Evolutionary conservation across 2,113 vertebrate genomes (phyloP), one percentile per base, ranked within the genome.

Genomic region (Dicerorhinus sumatrensis): DNA sequence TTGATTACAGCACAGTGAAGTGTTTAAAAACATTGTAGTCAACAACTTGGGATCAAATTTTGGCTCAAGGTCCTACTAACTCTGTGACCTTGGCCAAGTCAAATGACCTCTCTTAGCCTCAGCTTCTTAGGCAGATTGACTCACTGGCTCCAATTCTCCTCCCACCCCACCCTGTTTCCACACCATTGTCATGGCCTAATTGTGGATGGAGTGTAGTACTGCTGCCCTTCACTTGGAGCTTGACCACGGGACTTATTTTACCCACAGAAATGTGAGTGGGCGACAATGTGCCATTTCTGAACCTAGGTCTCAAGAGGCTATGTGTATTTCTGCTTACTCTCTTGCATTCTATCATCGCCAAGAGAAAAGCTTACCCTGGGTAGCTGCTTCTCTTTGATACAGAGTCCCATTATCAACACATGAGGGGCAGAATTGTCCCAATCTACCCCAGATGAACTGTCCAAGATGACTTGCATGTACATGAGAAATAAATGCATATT

Each of bases 1-100:
- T 96, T 98, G 97, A 98, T 96, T 96, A 95, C 48, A 25, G 25
- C 13, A 46, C 3, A 60, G 33, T 39, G 11, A 80, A 54, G 8
- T 79, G 3, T 65, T 86, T 17, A 54, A 77, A 76, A 93, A 65
- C 27, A 60, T 0, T 58, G 4, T 1, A 13, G 11, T 81, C 39
- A 69, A 16, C 20, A 77, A 31, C 8, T 8, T 76, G 25, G 36
- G 25, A 25, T 54, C 51, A 51, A 16, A 46, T 67, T 21, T 48
- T 82, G 20, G 54, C 65, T 72, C 18, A 7, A 60, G 36, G 31
- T 9, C 8, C 23, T n/a, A 25, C 13, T 65, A 56, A n/a, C 58
- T 83, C 54, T 39, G n/a, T 92, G 9, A 72, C 29, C 8, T 54
- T 60, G 63, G 46, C 33, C 6, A 21, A n/a, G 10, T 63, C 36